Conservation (phyloP, 2,113 vertebrate genomes). For the Abramis brama region DNA sequence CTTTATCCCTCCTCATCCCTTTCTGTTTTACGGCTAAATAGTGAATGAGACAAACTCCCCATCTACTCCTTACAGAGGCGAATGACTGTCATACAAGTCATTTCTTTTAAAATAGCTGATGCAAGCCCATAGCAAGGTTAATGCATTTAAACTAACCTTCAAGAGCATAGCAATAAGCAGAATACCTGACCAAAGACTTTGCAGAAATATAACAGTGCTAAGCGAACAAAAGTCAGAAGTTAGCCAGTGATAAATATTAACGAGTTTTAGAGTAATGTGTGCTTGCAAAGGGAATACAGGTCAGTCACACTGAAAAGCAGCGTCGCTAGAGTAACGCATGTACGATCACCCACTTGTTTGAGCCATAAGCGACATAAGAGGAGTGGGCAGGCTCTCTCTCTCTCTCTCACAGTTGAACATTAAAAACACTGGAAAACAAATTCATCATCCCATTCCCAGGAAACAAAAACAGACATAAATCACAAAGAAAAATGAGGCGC, state of each 20-base stretch:
- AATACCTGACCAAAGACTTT: not conserved
- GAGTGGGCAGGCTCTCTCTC: slow-evolving; percentile 6
- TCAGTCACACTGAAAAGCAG: slow-evolving; percentile 21
- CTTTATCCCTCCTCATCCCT: slow-evolving; percentile 10
- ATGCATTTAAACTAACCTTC: slow-evolving; percentile 29
- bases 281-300: slow-evolving; percentile 28
- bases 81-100: not conserved
- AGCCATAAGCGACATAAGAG: slow-evolving; percentile 45
- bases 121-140: slow-evolving; percentile 30
- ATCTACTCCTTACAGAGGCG: not conserved
- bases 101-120: not conserved
- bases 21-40: not conserved
- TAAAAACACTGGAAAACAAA: slow-evolving; percentile 70
- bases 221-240: not conserved
- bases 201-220: slow-evolving; percentile 7
- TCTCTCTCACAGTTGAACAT: slow-evolving; percentile 48
- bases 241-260: slow-evolving; percentile 21
- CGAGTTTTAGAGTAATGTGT: slow-evolving; percentile 46
- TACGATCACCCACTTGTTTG: slow-evolving; percentile 53
- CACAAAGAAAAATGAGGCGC: slow-evolving; percentile 74
- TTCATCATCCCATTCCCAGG: slow-evolving; percentile 69
- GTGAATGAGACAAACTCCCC: not conserved
- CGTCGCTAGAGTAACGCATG: slow-evolving; percentile 41
- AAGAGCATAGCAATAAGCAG: not conserved
- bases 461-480: slow-evolving; percentile 78